Evolutionary conservation across 2,888 invertebrate genomes (phyloP).

Genomic region (Patella caerulea): DNA sequence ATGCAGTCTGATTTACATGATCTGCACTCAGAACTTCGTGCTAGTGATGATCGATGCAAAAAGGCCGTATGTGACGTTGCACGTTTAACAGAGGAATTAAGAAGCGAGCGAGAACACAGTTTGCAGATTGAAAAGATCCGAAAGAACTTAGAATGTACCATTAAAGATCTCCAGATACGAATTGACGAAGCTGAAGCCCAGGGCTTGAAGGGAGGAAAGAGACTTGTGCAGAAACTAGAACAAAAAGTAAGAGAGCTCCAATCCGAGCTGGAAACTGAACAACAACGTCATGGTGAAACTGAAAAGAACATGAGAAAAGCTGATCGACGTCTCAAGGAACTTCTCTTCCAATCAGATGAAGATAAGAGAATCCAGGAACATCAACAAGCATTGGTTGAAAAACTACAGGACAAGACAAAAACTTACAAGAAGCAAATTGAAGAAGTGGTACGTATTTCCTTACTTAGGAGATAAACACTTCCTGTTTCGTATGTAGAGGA

Average conservation of each 20-base stretch:
- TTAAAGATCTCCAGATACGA: conserved; percentile 94
- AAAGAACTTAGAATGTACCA: conserved; percentile 96
- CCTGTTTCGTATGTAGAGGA: too few relatives aligned
- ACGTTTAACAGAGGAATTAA: conserved; percentile 96
- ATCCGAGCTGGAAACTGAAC: conserved; percentile 87
- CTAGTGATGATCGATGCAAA: conserved; percentile 86
- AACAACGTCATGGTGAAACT: conserved; percentile 96
- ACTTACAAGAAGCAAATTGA: conserved; percentile 99
- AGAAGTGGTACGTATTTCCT: conserved; percentile 80
- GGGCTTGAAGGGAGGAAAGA: conserved; percentile 98
- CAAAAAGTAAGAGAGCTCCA: conserved; percentile 74
- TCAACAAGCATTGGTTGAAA: conserved; percentile 98
- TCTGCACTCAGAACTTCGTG: conserved; percentile 97
- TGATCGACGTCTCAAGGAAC: conserved; percentile 94
- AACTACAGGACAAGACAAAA: conserved; percentile 97
- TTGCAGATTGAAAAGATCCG: conserved; percentile 98
- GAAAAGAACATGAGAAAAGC: conserved; percentile 97
- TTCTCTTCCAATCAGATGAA: conserved; percentile 84
- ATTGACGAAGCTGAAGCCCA: conserved; percentile 96
- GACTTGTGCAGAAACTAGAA: conserved; percentile 98
- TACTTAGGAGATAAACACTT: neutral
- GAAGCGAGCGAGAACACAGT: conserved; percentile 99
- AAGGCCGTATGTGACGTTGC: conserved; percentile 83
- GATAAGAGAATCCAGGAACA: conserved; percentile 99
- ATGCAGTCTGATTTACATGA: conserved; percentile 98